phyloP scores from a whole-genome alignment of 2,113 vertebrate genomes.

The Asarcornis scutulata region DNA sequence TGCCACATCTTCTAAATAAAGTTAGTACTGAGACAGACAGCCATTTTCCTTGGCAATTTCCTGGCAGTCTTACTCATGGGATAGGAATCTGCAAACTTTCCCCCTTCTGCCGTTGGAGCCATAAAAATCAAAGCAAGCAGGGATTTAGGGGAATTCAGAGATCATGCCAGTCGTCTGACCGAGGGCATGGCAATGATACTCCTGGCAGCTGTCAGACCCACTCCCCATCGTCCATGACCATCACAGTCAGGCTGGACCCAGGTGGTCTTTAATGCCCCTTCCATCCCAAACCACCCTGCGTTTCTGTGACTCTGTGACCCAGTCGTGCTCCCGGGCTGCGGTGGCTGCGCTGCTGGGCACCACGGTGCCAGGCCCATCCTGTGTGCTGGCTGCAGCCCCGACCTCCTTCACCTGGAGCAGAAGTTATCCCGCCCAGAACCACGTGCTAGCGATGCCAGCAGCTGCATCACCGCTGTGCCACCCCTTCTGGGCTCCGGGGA shows the following conservation, averaged over 20 bases:
- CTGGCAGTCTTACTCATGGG: neutral
- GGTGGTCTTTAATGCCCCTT: too few species aligned
- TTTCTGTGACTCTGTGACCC: too few species aligned
- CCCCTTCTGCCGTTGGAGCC: neutral
- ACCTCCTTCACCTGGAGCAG: neutral
- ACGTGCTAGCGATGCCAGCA: neutral
- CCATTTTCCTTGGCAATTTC: neutral
- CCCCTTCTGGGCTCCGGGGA: neutral
- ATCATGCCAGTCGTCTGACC: rapidly evolving
- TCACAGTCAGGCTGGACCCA: rapidly evolving
- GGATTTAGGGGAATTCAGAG: neutral
- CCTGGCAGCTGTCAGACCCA: neutral
- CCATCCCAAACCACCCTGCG: too few species aligned
- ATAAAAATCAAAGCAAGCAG: neutral
- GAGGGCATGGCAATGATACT: rapidly evolving
- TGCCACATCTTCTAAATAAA: neutral
- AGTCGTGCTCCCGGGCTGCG: too few species aligned
- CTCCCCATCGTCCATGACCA: rapidly evolving
- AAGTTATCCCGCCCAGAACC: too few species aligned
- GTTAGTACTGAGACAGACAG: neutral
- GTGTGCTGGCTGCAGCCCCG: too few species aligned
- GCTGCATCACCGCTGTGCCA: rapidly evolving
- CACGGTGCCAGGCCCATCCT: too few species aligned
- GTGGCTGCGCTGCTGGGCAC: neutral
- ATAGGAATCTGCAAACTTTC: neutral